These are phyloP conservation scores for Clarias laeviceps DNA, from an alignment of 2,797 vertebrate species.

Conservation along the genomic window DNA sequence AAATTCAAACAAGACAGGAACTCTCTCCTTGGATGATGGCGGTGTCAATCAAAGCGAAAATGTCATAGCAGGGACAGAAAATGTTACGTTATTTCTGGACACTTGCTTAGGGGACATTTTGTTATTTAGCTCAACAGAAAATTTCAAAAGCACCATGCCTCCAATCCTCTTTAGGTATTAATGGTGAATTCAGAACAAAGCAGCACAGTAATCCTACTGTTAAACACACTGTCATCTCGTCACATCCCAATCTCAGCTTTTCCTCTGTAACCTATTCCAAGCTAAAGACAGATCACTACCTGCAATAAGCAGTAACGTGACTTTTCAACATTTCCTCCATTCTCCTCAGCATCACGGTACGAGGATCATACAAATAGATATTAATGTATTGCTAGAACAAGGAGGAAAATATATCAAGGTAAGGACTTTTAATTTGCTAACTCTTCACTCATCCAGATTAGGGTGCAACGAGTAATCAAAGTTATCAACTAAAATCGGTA, in stretches of 20 bases:
- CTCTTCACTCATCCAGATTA: neutral
- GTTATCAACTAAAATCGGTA: too few species aligned
- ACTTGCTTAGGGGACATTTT: neutral
- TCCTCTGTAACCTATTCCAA: neutral
- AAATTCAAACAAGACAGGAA: slow-evolving; percentile 26
- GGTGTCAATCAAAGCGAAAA: neutral
- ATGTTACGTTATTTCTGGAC: neutral
- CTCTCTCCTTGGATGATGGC: neutral
- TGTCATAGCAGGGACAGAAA: neutral
- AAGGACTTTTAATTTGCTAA: neutral
- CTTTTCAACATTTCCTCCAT: neutral
- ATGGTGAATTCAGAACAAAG: neutral
- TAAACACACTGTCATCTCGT: neutral
- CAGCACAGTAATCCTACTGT: neutral
- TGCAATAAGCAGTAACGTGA: neutral
- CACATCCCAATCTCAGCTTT: neutral
- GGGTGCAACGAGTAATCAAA: too few species aligned
- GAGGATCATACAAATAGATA: neutral
- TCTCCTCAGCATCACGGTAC: neutral
- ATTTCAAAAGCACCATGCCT: neutral
- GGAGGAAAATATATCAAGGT: too few species aligned
- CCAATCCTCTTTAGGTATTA: neutral
- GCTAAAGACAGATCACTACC: neutral
- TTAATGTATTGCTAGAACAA: neutral
- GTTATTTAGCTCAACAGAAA: neutral